Evolutionary conservation across 2,113 vertebrate genomes (phyloP).

Genomic region (Meriones unguiculatus): DNA sequence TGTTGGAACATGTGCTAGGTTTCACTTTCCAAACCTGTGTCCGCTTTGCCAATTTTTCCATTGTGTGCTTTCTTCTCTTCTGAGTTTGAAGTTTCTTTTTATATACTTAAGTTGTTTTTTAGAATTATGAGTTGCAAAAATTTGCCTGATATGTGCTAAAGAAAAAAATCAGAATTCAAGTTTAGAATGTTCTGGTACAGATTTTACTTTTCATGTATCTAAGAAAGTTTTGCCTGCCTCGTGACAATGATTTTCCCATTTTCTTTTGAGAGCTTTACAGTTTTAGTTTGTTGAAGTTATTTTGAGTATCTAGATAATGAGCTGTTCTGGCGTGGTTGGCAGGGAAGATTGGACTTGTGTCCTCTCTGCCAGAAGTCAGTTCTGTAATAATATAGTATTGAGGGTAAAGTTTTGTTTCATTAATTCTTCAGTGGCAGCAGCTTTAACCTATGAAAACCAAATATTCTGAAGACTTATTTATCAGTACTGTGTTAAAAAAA

Average conservation of each 20-base stretch:
- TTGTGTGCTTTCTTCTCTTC: neutral
- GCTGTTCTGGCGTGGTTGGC: neutral
- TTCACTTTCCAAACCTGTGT: neutral
- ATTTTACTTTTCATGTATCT: neutral
- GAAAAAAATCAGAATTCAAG: neutral
- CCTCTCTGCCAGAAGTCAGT: slow-evolving; percentile 33
- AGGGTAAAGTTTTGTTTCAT: neutral
- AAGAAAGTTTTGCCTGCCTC: slow-evolving; percentile 9
- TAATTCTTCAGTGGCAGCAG: slow-evolving; percentile 33
- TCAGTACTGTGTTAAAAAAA: neutral
- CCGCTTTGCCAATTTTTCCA: neutral
- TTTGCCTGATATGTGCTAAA: slow-evolving; percentile 13
- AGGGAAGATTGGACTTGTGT: slow-evolving; percentile 29
- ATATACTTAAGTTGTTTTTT: neutral
- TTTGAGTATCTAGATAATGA: neutral
- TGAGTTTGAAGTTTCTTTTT: neutral
- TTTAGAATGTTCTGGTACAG: neutral
- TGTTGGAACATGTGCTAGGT: neutral
- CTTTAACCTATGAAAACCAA: slow-evolving; percentile 33
- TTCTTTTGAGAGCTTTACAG: slow-evolving; percentile 33
- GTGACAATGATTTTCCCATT: neutral
- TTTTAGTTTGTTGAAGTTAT: slow-evolving; percentile 8
- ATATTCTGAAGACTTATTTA: neutral
- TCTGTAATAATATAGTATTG: neutral
- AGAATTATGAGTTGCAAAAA: neutral